Percentiles rank a stretch among this genome's conserved stretches.
phyloP scores from a whole-genome alignment of 2,797 vertebrate genomes.

The Thaleichthys pacificus region DNA sequence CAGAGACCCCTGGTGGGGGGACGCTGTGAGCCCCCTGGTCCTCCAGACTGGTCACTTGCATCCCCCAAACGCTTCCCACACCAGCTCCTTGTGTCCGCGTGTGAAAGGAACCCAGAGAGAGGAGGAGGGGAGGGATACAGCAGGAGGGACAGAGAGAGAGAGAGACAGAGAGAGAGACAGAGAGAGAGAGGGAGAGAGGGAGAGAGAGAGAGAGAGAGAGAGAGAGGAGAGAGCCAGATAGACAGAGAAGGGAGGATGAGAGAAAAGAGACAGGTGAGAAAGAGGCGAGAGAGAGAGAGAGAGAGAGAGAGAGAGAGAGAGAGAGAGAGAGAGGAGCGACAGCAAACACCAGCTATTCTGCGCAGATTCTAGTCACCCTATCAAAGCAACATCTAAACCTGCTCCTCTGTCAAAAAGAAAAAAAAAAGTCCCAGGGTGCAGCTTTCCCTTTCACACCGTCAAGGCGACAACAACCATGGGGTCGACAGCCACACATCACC shows the following conservation, averaged over 20 bases:
- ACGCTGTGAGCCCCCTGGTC: constrained; percentile 60
- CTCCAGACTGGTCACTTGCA: constrained; percentile 61
- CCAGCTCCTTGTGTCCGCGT: constrained; percentile 52
- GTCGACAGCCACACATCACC: constrained; percentile 64
- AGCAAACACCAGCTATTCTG: constrained; percentile 46
- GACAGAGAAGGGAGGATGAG: constrained; percentile 31
- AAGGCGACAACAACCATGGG: constrained; percentile 63
- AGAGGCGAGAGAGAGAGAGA: constrained; percentile 22
- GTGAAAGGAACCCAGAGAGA: constrained; percentile 52
- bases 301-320: constrained; percentile 22
- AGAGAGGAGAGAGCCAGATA: constrained; percentile 14
- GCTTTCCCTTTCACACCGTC: constrained; percentile 68
- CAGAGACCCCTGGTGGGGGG: constrained; percentile 70
- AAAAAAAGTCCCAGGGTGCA: constrained; percentile 51
- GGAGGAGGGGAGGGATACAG: constrained; percentile 30
- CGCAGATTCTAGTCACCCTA: constrained; percentile 36
- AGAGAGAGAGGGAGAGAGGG: constrained; percentile 37
- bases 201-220: constrained; percentile 27
- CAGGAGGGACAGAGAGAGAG: constrained; percentile 34
- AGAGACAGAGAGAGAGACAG: constrained; percentile 25
- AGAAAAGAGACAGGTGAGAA: constrained; percentile 28
- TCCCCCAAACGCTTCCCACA: constrained; percentile 59
- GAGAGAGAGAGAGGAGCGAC: constrained; percentile 38
- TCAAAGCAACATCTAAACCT: constrained; percentile 67
- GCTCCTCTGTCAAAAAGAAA: constrained; percentile 50